phyloP scores from a whole-genome alignment of 2,888 invertebrate species.

The Dicranocentrus wangi region DNA sequence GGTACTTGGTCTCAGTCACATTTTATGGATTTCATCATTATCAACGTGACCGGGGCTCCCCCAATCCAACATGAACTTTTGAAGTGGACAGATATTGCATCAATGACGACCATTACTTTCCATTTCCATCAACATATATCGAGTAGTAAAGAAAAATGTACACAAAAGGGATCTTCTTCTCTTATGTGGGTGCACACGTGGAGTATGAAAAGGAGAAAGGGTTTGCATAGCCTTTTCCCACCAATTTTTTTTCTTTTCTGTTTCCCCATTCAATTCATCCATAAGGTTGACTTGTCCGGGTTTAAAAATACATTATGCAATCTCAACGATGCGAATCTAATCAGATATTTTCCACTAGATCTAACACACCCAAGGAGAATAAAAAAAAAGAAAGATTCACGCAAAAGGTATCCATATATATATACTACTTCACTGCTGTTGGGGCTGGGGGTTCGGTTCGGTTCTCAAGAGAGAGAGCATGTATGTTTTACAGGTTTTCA shows the following conservation, averaged over 20 bases:
- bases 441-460: neutral
- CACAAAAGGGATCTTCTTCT: too few species aligned
- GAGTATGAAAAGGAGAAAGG: neutral
- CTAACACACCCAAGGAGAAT: conserved; percentile 24
- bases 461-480: too few species aligned
- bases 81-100: conserved; percentile 15
- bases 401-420: neutral
- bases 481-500: too few species aligned
- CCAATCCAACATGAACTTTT: too few species aligned
- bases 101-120: conserved; percentile 6
- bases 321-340: conserved; percentile 54
- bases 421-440: neutral
- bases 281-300: conserved; percentile 30
- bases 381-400: conserved; percentile 11
- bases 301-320: conserved; percentile 55
- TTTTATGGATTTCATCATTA: conserved; percentile 8
- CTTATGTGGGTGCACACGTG: neutral
- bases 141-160: neutral
- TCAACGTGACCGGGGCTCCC: neutral
- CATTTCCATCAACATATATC: conserved; percentile 15
- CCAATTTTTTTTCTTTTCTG: too few species aligned
- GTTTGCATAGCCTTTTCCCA: neutral
- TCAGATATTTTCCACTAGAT: conserved; percentile 51
- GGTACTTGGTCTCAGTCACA: conserved; percentile 10
- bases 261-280: conserved; percentile 15